These are phyloP conservation scores for Chascanopsetta lugubris DNA, from an alignment of 2,113 vertebrate genomes.

Conservation along the genomic window DNA sequence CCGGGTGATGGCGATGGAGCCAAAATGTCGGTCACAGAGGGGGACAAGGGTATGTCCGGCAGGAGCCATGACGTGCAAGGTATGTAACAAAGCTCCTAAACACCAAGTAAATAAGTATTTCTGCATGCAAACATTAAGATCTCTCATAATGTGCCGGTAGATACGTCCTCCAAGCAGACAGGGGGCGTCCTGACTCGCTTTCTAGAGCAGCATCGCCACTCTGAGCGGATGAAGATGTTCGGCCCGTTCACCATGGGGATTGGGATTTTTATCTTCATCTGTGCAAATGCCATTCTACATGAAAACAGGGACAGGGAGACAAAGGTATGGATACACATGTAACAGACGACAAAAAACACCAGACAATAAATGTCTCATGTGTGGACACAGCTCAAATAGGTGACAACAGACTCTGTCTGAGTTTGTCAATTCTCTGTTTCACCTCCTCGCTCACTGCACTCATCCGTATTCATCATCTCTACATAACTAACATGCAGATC, in stretches of 20 bases:
- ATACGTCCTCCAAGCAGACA: slow-evolving; percentile 33
- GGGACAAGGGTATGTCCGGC: slow-evolving; percentile 26
- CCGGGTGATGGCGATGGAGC: slow-evolving; percentile 22
- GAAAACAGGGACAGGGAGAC: slow-evolving; percentile 98
- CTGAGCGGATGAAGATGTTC: slow-evolving; percentile 97
- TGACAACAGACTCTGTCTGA: no score
- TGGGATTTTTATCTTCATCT: slow-evolving; percentile 99
- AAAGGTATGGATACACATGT: slow-evolving; percentile 78
- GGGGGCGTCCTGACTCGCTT: slow-evolving; percentile 85
- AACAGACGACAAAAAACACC: no score
- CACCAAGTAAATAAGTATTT: no score
- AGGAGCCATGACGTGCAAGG: slow-evolving; percentile 41
- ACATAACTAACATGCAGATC: slow-evolving; percentile 46
- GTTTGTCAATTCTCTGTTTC: slow-evolving; percentile 15
- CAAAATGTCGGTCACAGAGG: slow-evolving; percentile 18
- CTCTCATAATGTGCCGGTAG: slow-evolving; percentile 48
- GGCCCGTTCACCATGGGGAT: slow-evolving; percentile 99
- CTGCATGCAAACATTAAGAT: no score
- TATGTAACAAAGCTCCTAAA: not conserved
- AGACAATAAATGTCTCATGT: no score
- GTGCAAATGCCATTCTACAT: slow-evolving; percentile 96
- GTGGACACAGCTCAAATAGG: no score
- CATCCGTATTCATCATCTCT: slow-evolving; percentile 48
- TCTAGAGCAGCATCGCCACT: slow-evolving; percentile 92
- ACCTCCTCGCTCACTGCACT: slow-evolving; percentile 11